These are phyloP conservation scores for Hemicrepidius hirtus DNA, from an alignment of 2,888 invertebrate genomes.

Conservation along the genomic window DNA sequence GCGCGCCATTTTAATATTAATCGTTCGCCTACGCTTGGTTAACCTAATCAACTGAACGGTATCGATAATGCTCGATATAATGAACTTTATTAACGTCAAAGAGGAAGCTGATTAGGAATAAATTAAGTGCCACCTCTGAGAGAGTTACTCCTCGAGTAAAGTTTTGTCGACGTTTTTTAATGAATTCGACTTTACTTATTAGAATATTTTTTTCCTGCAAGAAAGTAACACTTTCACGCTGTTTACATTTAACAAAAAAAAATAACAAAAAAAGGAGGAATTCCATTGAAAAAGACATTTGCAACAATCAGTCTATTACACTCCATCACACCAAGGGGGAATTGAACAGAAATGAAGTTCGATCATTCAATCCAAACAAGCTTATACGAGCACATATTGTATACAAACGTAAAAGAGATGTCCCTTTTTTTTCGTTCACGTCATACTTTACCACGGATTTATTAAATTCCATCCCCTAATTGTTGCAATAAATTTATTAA, in stretches of 20 bases:
- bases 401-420: neutral
- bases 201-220: too few relatives aligned
- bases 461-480: neutral
- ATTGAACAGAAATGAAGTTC: too few relatives aligned
- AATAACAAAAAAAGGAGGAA: too few relatives aligned
- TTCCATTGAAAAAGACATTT: neutral
- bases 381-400: neutral
- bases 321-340: too few relatives aligned
- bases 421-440: too few relatives aligned
- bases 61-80: constrained; percentile 5
- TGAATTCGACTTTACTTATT: too few relatives aligned
- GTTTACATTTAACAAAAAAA: too few relatives aligned
- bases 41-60: neutral
- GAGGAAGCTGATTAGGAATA: constrained; percentile 16
- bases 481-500: constrained; percentile 34
- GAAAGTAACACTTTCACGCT: neutral
- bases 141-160: too few relatives aligned
- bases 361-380: neutral
- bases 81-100: constrained; percentile 7
- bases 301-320: constrained; percentile 3
- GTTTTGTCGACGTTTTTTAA: too few relatives aligned
- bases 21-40: neutral
- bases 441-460: neutral
- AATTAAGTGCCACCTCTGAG: constrained; percentile 4
- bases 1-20: constrained; percentile 8